These are phyloP conservation scores for Punctoribates punctum DNA, from an alignment of 2,888 invertebrate species.

Conservation along the genomic window DNA sequence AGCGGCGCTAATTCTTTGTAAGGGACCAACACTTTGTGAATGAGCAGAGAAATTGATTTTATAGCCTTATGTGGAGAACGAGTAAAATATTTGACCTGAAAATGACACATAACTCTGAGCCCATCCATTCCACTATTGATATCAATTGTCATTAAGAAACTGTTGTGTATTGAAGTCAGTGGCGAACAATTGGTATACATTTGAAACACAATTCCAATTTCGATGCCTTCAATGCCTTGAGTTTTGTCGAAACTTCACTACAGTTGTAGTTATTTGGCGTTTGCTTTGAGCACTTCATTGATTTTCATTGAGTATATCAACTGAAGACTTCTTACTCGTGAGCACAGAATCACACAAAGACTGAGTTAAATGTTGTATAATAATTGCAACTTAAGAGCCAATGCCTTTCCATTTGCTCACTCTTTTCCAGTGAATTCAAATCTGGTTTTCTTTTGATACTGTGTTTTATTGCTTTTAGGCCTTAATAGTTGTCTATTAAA, in stretches of 20 bases:
- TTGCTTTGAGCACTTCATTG: conserved; percentile 31
- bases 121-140: conserved; percentile 2
- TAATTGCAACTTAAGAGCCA: conserved; percentile 35
- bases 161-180: background rate
- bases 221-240: background rate
- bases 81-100: conserved; percentile 31
- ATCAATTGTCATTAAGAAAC: conserved; percentile 35
- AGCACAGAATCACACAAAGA: background rate
- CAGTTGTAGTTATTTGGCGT: conserved; percentile 1
- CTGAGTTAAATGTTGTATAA: conserved; percentile 37
- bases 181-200: background rate
- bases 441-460: conserved; percentile 20
- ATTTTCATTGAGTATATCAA: conserved; percentile 34
- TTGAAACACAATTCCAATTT: conserved; percentile 9
- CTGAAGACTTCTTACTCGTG: background rate
- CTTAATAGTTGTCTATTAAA: conserved; percentile 6
- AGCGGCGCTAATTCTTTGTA: background rate
- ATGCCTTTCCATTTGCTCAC: conserved; percentile 20
- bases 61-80: background rate
- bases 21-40: conserved; percentile 8
- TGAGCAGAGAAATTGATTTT: conserved; percentile 15
- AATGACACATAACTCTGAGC: conserved; percentile 28
- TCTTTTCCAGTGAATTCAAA: conserved; percentile 25
- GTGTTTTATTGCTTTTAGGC: conserved; percentile 28
- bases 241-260: background rate